Percentiles rank a stretch among this genome's conserved stretches.
These are phyloP conservation scores for Callospermophilus lateralis DNA, from an alignment of 2,113 vertebrate species.

Conservation along the genomic window DNA sequence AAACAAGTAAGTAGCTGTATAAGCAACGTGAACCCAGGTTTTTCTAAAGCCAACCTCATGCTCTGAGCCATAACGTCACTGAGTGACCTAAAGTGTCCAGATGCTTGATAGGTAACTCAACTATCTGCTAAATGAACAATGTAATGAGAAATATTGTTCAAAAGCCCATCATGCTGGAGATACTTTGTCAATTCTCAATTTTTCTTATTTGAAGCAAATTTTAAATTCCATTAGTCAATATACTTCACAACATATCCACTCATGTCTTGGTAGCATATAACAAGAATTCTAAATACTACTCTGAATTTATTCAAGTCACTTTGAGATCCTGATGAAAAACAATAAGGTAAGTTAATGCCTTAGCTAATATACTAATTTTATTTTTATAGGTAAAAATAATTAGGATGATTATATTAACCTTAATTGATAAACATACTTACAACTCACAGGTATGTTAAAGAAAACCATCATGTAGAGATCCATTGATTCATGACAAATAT, in stretches of 20 bases:
- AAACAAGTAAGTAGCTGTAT: neutral
- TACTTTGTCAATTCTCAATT: neutral
- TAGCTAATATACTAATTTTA: neutral
- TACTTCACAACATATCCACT: neutral
- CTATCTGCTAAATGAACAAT: slow-evolving; percentile 13
- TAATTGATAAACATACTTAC: neutral
- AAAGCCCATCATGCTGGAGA: neutral
- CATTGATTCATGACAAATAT: neutral
- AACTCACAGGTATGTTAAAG: neutral
- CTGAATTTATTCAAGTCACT: neutral
- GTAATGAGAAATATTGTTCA: slow-evolving; percentile 18
- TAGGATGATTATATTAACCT: neutral
- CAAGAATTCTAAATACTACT: neutral
- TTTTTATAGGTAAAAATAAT: neutral
- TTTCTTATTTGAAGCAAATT: slow-evolving; percentile 10
- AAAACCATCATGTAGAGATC: neutral
- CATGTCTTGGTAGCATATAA: neutral
- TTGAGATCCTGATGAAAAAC: neutral
- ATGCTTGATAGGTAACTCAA: neutral
- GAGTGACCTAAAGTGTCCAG: neutral
- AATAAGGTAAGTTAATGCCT: slow-evolving; percentile 4
- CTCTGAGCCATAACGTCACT: neutral
- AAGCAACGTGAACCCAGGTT: neutral
- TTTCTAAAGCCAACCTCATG: neutral
- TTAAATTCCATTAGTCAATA: slow-evolving; percentile 13